A percentile compares a stretch with the other conserved stretches of the same genome.
Evolutionary conservation across 2,797 vertebrate species (phyloP).

Genomic region (Thripadectes ignobilis): DNA sequence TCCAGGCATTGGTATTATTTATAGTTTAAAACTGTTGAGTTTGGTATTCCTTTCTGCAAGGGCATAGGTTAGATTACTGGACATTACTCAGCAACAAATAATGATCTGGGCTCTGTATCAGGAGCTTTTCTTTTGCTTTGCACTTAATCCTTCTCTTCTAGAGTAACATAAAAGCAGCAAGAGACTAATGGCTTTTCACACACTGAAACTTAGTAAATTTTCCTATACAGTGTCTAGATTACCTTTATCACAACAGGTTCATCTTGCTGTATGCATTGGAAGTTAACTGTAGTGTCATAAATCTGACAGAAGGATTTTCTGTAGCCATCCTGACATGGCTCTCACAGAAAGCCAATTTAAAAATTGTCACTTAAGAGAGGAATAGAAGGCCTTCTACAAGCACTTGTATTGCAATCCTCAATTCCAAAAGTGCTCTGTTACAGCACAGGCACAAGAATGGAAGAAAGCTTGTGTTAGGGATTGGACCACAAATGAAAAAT

Average conservation of each 20-base stretch:
- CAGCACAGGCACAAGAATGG: background rate
- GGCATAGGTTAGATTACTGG: constrained; percentile 37
- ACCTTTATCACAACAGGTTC: background rate
- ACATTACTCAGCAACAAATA: constrained; percentile 59
- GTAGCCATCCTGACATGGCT: background rate
- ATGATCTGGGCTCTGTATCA: background rate
- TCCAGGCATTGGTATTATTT: constrained; percentile 36
- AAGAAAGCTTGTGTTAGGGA: background rate
- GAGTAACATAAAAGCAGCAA: background rate
- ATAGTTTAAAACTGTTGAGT: constrained; percentile 22
- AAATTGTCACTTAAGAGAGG: background rate
- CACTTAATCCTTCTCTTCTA: background rate
- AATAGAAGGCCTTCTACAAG: background rate
- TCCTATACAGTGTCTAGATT: background rate
- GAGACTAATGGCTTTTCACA: background rate
- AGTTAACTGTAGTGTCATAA: background rate
- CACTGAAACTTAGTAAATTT: background rate
- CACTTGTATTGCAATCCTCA: background rate
- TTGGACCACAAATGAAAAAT: background rate
- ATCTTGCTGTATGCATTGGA: background rate
- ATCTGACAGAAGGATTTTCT: background rate
- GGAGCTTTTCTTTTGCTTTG: constrained; percentile 14
- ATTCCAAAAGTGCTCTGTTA: background rate
- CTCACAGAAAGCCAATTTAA: background rate
- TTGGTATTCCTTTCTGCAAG: constrained; percentile 40